phyloP scores from a whole-genome alignment of 2,797 vertebrate genomes.

The Tangara arthus region DNA sequence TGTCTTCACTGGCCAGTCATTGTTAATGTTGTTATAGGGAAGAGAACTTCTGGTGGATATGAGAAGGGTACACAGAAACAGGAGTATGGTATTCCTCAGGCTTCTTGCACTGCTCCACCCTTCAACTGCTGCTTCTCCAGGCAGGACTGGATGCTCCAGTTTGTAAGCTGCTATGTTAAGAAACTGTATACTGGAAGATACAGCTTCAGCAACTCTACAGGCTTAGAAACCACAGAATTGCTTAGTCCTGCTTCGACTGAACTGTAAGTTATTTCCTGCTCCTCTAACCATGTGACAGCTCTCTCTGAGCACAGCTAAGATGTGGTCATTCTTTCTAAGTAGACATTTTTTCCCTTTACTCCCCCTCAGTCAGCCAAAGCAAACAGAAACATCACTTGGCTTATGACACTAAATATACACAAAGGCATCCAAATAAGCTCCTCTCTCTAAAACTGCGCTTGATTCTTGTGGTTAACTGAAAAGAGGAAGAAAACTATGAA shows the following conservation, averaged over 20 bases:
- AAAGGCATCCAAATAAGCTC: conserved; percentile 11
- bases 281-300: conserved; percentile 19
- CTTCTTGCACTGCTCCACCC: not conserved
- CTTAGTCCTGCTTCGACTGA: conserved; percentile 17
- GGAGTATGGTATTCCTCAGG: not conserved
- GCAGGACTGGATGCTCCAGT: conserved; percentile 9
- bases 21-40: not conserved
- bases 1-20: not conserved
- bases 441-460: not conserved
- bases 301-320: conserved; percentile 19
- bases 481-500: conserved; percentile 44
- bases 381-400: conserved; percentile 56
- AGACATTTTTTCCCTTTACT: conserved; percentile 33
- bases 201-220: conserved; percentile 22
- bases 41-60: not conserved
- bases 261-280: conserved; percentile 62
- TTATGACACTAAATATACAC: conserved; percentile 29
- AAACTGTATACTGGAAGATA: conserved; percentile 10
- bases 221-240: conserved; percentile 39
- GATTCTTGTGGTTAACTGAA: conserved; percentile 54
- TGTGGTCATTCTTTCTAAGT: conserved; percentile 52
- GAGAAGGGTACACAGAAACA: not conserved
- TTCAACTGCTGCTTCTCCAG: not conserved
- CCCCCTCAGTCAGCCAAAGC: conserved; percentile 37
- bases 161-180: conserved; percentile 20